Percentiles rank a stretch among this genome's conserved stretches.
phyloP scores from a whole-genome alignment of 2,113 vertebrate genomes.

The Condylura cristata region DNA sequence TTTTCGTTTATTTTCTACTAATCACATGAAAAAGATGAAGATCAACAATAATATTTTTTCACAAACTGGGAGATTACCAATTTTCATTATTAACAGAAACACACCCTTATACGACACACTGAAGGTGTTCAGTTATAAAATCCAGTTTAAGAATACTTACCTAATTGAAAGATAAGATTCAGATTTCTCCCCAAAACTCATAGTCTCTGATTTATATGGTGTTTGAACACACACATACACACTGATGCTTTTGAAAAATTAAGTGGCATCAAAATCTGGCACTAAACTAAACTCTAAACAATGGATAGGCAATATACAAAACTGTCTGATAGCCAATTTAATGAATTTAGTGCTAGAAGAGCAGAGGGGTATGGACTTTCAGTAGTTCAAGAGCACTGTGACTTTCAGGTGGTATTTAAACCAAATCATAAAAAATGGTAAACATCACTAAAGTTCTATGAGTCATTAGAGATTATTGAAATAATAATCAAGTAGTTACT shows the following conservation, averaged over 20 bases:
- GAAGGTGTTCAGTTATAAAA: background rate
- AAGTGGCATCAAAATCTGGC: background rate
- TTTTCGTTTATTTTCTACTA: background rate
- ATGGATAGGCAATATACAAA: background rate
- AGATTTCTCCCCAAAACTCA: background rate
- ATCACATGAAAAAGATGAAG: background rate
- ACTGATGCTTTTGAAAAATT: background rate
- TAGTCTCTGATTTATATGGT: background rate
- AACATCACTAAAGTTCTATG: background rate
- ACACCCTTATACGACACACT: background rate
- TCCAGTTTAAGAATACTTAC: background rate
- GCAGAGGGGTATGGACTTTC: background rate
- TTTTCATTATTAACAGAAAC: background rate
- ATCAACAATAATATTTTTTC: background rate
- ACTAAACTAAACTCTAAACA: background rate
- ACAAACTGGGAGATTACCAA: background rate
- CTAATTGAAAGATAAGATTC: background rate
- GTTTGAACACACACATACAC: background rate
- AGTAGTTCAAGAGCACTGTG: background rate
- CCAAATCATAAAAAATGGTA: background rate
- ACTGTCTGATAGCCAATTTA: background rate
- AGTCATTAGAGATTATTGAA: background rate
- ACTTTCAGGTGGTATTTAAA: background rate
- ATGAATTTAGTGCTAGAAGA: background rate
- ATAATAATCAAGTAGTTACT: conserved; percentile 31